phyloP scores from a whole-genome alignment of 35 echinoderm and acorn worm genomes.

The Stichopus chloronotus region DNA sequence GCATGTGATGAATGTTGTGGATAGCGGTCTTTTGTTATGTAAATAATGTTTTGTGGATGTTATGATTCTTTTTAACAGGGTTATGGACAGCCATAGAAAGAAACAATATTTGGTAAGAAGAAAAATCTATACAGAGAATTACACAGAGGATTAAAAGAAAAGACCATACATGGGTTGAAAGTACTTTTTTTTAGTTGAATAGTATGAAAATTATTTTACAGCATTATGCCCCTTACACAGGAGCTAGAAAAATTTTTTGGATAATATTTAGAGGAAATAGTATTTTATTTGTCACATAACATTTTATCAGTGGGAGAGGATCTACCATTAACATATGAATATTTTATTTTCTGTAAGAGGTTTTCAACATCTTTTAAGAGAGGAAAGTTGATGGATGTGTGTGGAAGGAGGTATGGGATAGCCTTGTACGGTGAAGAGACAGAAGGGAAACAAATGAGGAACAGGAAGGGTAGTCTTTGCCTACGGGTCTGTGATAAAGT shows the following conservation, averaged over 20 bases:
- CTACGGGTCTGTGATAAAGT: no score
- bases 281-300: not conserved
- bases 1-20: not conserved
- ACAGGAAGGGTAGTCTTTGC: no score
- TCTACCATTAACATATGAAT: not conserved
- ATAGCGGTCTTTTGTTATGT: not conserved
- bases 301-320: not conserved
- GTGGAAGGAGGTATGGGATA: no score
- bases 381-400: no score
- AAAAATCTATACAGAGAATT: not conserved
- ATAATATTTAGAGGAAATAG: not conserved
- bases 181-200: not conserved
- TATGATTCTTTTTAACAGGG: not conserved
- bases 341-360: no score
- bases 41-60: not conserved
- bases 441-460: no score
- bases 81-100: not conserved
- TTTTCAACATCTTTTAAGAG: no score
- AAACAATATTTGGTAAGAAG: not conserved
- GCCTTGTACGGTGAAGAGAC: no score
- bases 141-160: not conserved
- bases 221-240: not conserved
- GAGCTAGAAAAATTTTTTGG: not conserved
- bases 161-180: not conserved
- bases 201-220: constrained; percentile 1